Evolutionary conservation across 2,888 invertebrate species (phyloP), one percentile per base, ranked within the genome.

Genomic region (Rhorus exstirpatorius): DNA sequence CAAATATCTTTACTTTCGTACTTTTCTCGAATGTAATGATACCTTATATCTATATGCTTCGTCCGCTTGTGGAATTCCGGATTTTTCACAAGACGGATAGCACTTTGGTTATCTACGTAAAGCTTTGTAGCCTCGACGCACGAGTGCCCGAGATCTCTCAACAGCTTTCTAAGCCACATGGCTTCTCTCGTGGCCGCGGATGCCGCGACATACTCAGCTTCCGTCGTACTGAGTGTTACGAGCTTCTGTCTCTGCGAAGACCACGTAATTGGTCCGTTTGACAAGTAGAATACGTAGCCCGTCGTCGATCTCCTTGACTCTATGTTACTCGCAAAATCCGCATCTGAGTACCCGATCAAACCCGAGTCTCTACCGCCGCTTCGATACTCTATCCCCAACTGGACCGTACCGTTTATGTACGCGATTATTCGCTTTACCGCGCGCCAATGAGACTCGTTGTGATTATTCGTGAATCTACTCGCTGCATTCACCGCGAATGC

Each of bases 261-360:
- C 88, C 89, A 90, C 1, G 86, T 85, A 44, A 90, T 85, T 6
- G 87, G 85, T 26, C 87, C 88, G 19, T 87, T 88, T 35, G 88
- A 74, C 67, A 84, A 85, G 17, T 60, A 80, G 6, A 85, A 78
- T 0, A 88, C 74, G 0, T 87, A 77, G 12, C 87, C 90, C 41
- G 89, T 85, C 10, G 88, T 90, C 65, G 88, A 90, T n/a, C 90
- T 83, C 7, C 89, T 86, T 19, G 89, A 89, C 38, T 74, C 85
- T 31, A 61, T 38, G 38, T 89, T 89, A 3, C 89, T 89, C 51
- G 88, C 91, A 80, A 89, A 91, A 84, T 93, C 90, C 38, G 91
- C 89, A 86, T 92, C 90, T 31, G 89, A 91, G 1, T 61, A 79
- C 6, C 67, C 75, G 14, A 67, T 46, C 0, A 74, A 17, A 38